Percentiles rank a stretch among this genome's conserved stretches.
These are phyloP conservation scores for Accipiter badius DNA, from an alignment of 2,797 vertebrate species.

Conservation along the genomic window DNA sequence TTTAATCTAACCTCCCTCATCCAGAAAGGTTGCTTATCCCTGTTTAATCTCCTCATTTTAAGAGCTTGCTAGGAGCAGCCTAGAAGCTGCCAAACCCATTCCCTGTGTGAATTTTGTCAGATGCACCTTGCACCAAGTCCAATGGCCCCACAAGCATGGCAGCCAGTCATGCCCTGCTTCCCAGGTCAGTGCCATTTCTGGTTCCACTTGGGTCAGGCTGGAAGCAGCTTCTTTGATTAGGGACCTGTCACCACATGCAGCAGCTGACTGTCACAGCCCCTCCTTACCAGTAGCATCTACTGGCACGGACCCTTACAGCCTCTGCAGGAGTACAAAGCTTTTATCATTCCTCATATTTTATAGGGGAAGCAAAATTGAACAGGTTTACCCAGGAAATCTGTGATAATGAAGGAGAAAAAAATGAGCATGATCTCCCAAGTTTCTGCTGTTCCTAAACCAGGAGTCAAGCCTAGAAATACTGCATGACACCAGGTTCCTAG, in stretches of 20 bases:
- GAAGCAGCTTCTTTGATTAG: neutral
- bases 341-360: neutral
- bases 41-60: neutral
- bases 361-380: neutral
- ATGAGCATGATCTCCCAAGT: rapidly evolving
- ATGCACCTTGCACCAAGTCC: rapidly evolving
- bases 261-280: neutral
- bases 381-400: neutral
- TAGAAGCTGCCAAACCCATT: neutral
- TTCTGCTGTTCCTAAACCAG: neutral
- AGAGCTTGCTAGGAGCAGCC: neutral
- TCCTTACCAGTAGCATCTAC: neutral
- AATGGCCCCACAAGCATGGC: rapidly evolving
- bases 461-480: neutral
- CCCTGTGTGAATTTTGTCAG: neutral
- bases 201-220: neutral
- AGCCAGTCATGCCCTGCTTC: neutral
- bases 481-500: neutral
- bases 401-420: neutral
- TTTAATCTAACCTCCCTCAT: neutral
- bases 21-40: neutral
- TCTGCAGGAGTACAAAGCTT: neutral
- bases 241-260: neutral
- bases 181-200: neutral
- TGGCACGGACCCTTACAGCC: neutral